phyloP scores from a whole-genome alignment of 1,140 invertebrate genomes.

The Fopius arisanus region DNA sequence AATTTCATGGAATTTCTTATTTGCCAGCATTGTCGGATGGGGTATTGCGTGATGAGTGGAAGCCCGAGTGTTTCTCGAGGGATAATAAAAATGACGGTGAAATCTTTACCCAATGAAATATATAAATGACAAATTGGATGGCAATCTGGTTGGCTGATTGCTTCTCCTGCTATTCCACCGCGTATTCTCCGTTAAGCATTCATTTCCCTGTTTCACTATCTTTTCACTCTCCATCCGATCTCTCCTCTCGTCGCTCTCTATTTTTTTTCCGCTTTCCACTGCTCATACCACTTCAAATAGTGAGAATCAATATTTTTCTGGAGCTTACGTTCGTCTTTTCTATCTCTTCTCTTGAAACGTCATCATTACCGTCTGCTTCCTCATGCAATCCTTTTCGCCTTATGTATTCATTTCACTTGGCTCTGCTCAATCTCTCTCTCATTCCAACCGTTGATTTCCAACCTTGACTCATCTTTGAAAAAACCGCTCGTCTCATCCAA shows the following conservation, averaged over 20 bases:
- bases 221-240: neutral
- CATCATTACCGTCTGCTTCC: constrained; percentile 21
- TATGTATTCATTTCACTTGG: neutral
- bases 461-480: constrained; percentile 18
- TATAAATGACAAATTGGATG: constrained; percentile 20
- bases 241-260: neutral
- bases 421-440: neutral
- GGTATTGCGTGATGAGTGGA: constrained; percentile 12
- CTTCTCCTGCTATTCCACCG: neutral
- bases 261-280: neutral
- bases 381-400: neutral
- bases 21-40: constrained; percentile 10
- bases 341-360: constrained; percentile 3
- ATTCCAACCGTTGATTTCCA: constrained; percentile 11
- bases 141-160: constrained; percentile 26
- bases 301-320: constrained; percentile 27
- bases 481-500: neutral
- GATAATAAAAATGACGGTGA: neutral
- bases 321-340: neutral
- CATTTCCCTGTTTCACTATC: constrained; percentile 7
- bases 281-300: constrained; percentile 5
- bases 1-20: constrained; percentile 16
- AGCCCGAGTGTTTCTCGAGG: neutral
- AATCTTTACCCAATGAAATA: neutral
- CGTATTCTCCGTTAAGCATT: neutral